Conservation (phyloP, 1,140 invertebrate genomes). For the Heliconius congener region DNA sequence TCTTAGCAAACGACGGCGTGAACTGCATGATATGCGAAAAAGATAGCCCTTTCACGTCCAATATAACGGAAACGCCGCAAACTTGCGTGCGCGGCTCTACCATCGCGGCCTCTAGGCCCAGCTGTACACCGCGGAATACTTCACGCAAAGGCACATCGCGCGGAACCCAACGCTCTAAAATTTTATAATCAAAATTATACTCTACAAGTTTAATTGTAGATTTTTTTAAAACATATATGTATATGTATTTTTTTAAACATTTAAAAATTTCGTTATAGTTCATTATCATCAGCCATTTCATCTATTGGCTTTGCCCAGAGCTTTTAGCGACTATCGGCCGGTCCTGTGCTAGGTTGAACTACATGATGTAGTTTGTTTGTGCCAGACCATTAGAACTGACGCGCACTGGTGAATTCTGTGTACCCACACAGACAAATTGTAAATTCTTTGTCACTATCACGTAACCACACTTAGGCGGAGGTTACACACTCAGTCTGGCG, state of each 20-base stretch:
- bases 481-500: too few species aligned
- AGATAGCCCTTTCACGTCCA: slow-evolving; percentile 91
- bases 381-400: too few species aligned
- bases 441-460: too few species aligned
- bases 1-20: slow-evolving; percentile 90
- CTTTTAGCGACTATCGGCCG: too few species aligned
- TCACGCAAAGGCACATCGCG: slow-evolving; percentile 87
- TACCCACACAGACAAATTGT: too few species aligned
- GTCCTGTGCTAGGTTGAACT: too few species aligned
- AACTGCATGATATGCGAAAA: slow-evolving; percentile 91
- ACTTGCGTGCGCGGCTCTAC: slow-evolving; percentile 89
- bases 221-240: neutral
- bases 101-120: slow-evolving; percentile 89
- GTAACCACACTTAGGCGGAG: too few species aligned
- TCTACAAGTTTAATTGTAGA: neutral
- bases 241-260: neutral
- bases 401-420: too few species aligned
- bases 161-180: slow-evolving; percentile 90
- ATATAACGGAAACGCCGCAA: slow-evolving; percentile 87
- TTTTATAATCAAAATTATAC: slow-evolving; percentile 34
- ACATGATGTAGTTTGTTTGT: too few species aligned
- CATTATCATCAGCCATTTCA: too few species aligned
- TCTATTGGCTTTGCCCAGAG: too few species aligned
- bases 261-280: too few species aligned
- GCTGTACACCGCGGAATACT: slow-evolving; percentile 88